phyloP scores from a whole-genome alignment of 2,113 vertebrate species.

The Leucopternis melanops region DNA sequence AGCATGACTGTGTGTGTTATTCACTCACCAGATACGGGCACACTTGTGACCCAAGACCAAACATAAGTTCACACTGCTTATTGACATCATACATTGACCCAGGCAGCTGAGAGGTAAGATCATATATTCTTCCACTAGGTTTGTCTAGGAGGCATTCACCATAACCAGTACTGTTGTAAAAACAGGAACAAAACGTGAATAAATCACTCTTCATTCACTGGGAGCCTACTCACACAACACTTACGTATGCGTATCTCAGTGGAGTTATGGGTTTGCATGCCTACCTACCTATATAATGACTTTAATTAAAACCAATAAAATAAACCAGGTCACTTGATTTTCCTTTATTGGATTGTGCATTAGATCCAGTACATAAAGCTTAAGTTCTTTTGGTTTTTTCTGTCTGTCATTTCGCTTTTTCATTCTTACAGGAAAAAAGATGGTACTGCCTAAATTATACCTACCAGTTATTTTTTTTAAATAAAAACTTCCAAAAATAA shows the following conservation, averaged over 20 bases:
- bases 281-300: background rate
- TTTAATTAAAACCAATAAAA: background rate
- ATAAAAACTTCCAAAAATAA: background rate
- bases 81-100: constrained; percentile 89
- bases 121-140: constrained; percentile 80
- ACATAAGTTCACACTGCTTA: constrained; percentile 94
- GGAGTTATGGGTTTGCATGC: background rate
- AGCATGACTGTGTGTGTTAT: background rate
- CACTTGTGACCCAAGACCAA: constrained; percentile 91
- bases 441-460: background rate
- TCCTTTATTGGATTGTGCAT: background rate
- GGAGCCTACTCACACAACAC: background rate
- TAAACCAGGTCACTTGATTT: background rate
- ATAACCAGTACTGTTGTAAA: constrained; percentile 83
- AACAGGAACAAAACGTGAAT: background rate
- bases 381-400: background rate
- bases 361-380: background rate
- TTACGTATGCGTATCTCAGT: background rate
- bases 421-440: background rate
- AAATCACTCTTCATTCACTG: background rate
- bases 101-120: constrained; percentile 84
- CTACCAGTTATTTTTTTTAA: background rate
- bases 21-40: constrained; percentile 91
- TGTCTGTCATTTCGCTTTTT: background rate
- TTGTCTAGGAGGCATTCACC: constrained; percentile 95